phyloP scores from a whole-genome alignment of 2,888 invertebrate genomes.

The Coleophora deauratella region DNA sequence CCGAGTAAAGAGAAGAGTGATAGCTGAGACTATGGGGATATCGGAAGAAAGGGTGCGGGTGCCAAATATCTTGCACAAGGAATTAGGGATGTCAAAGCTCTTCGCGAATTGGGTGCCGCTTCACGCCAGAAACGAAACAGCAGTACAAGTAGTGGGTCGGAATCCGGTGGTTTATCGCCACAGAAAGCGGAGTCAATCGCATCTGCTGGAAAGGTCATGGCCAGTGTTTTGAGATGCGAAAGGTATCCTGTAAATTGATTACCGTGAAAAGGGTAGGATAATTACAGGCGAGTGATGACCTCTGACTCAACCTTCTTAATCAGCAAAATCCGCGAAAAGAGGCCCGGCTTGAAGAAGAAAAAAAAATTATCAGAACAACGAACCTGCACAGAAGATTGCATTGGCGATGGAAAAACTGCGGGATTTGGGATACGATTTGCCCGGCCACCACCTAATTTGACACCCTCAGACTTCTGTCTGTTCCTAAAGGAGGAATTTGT shows the following conservation, averaged over 20 bases:
- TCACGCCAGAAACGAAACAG: constrained; percentile 7
- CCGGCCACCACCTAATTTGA: background rate
- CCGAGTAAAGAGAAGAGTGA: background rate
- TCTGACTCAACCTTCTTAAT: background rate
- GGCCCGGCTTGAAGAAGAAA: background rate
- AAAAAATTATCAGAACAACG: background rate
- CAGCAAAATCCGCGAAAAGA: background rate
- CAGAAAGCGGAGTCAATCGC: constrained; percentile 5
- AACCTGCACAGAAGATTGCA: background rate
- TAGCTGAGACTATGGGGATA: background rate
- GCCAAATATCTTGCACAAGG: constrained; percentile 2
- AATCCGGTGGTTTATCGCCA: constrained; percentile 2
- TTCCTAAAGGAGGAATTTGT: background rate
- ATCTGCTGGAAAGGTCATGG: background rate
- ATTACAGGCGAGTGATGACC: background rate
- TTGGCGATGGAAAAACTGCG: constrained; percentile 5
- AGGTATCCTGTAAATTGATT: background rate
- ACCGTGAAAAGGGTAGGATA: background rate
- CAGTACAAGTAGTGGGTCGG: constrained; percentile 10
- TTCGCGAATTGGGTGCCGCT: background rate
- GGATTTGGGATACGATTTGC: constrained; percentile 5
- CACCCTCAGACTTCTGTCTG: background rate
- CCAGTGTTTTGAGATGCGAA: background rate
- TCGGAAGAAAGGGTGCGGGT: constrained; percentile 1
- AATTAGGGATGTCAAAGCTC: background rate